Evolutionary conservation across 2,888 invertebrate genomes (phyloP).

Genomic region (Tinea pellionella): DNA sequence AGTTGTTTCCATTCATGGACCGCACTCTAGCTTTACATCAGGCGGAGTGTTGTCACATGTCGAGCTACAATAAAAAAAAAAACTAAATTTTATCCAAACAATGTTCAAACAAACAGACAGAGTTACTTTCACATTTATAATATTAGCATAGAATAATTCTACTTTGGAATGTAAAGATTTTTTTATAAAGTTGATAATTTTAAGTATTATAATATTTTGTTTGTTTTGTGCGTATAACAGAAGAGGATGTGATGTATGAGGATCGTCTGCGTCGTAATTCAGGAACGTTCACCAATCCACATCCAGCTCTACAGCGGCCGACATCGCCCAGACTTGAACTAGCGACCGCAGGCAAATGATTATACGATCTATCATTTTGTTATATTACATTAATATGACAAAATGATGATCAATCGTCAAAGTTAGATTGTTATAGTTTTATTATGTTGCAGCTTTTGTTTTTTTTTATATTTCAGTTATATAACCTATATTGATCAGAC

Average conservation of each 20-base stretch:
- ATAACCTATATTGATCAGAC: not conserved
- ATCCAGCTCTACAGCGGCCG: slow-evolving; percentile 50
- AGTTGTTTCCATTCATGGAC: no score
- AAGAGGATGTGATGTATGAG: slow-evolving; percentile 51
- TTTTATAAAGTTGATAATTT: no score
- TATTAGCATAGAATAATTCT: no score
- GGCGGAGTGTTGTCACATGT: no score
- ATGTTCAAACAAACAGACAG: no score
- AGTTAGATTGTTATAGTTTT: not conserved
- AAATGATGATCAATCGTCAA: not conserved
- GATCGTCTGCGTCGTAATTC: slow-evolving; percentile 50
- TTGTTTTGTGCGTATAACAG: not conserved
- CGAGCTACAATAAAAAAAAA: no score
- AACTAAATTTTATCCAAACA: no score
- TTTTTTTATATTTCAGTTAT: not conserved
- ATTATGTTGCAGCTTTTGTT: not conserved
- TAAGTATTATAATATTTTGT: no score
- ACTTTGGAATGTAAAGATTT: no score
- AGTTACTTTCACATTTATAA: no score
- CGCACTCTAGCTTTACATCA: no score
- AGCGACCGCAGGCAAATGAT: slow-evolving; percentile 55
- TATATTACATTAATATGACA: not conserved
- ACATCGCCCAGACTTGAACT: slow-evolving; percentile 56
- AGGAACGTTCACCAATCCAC: slow-evolving; percentile 56
- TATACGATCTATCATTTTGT: slow-evolving; percentile 14